Conservation (phyloP, 1,140 invertebrate genomes). For the Teleogryllus occipitalis region DNA sequence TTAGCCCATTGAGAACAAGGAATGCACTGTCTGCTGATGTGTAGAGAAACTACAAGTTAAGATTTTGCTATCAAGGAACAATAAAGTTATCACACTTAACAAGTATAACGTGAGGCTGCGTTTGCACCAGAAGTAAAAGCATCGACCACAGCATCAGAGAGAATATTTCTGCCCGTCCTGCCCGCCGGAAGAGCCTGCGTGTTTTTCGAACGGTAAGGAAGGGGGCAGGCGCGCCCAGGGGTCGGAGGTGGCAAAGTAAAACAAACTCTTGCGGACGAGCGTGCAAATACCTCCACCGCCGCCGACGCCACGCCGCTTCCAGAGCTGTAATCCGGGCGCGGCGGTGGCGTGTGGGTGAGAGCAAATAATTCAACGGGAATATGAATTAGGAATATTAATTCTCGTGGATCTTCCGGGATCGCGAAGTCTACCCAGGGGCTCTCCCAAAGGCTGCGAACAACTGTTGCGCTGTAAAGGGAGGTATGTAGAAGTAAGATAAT, state of each 20-base stretch:
- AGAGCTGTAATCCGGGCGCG: neutral
- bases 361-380: neutral
- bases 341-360: neutral
- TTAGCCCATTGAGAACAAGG: no score
- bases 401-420: neutral
- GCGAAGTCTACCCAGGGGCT: neutral
- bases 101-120: no score
- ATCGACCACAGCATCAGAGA: no score
- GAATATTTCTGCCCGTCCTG: no score
- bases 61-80: no score
- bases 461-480: neutral
- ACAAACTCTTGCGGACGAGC: neutral
- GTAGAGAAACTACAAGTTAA: no score
- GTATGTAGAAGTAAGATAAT: no score
- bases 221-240: no score
- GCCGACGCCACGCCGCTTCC: neutral
- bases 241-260: neutral
- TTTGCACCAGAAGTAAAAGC: no score
- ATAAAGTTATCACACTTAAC: no score
- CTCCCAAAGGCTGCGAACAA: neutral
- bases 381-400: slow-evolving; percentile 2
- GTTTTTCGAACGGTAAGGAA: neutral
- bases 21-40: no score
- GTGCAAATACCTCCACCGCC: neutral
- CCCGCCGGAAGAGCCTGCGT: no score